These are phyloP conservation scores for Chrysodeixis includens DNA, from an alignment of 2,888 invertebrate species.

Conservation along the genomic window DNA sequence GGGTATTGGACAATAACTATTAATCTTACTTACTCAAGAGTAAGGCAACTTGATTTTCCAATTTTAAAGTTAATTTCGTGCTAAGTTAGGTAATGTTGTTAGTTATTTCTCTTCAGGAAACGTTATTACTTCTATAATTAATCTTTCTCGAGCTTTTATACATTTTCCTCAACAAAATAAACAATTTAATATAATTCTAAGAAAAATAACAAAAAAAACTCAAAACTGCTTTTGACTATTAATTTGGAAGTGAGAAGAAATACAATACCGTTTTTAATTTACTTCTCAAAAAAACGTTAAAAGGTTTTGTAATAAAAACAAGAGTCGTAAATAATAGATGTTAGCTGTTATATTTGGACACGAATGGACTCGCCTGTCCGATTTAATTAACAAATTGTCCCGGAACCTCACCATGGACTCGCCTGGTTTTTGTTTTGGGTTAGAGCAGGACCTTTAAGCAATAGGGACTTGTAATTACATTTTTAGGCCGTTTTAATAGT, in stretches of 20 bases:
- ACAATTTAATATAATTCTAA: constrained; percentile 1
- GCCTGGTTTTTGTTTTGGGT: constrained; percentile 12
- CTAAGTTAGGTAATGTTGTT: not conserved
- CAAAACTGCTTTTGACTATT: constrained; percentile 15
- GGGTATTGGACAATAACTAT: no score
- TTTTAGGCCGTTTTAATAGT: not conserved
- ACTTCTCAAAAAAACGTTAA: constrained; percentile 23
- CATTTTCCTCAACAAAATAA: not conserved
- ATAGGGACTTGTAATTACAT: not conserved
- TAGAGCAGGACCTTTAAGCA: not conserved
- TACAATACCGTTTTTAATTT: constrained; percentile 23
- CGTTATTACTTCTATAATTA: not conserved
- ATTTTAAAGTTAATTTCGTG: not conserved
- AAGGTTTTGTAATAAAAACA: constrained; percentile 7
- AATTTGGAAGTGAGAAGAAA: constrained; percentile 19
- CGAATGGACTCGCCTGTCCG: constrained; percentile 25
- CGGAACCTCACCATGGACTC: constrained; percentile 17
- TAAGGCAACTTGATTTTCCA: no score
- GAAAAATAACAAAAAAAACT: constrained; percentile 3
- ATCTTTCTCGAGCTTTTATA: not conserved
- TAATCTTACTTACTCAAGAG: no score
- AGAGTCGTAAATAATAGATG: constrained; percentile 18
- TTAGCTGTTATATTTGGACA: constrained; percentile 26
- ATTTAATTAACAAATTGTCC: constrained; percentile 50
- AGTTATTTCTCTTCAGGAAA: not conserved